Conservation (phyloP, 92 coral and sea anemone genomes). For the Anthopleura xanthogrammica region DNA sequence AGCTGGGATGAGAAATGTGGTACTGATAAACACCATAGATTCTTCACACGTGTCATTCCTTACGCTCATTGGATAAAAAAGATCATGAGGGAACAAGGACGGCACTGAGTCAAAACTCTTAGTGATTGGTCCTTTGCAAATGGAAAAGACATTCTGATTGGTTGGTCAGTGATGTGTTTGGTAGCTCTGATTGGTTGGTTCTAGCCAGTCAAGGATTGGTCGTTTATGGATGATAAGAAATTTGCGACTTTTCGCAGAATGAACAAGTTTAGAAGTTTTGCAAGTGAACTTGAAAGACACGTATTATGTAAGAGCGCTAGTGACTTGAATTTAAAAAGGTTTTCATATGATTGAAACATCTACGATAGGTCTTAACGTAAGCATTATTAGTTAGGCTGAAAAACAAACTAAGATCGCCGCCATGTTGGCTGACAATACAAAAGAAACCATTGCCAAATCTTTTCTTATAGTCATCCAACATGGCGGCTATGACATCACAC, state of each 20-base stretch:
- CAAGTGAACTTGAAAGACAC: neutral
- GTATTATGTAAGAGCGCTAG: no score
- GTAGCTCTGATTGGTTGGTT: neutral
- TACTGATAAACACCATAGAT: conserved; percentile 45
- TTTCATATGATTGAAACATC: no score
- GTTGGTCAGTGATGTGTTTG: neutral
- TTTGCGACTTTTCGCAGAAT: neutral
- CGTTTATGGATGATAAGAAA: neutral
- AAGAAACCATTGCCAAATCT: neutral
- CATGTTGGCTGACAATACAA: neutral
- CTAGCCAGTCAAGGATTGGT: neutral
- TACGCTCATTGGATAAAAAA: conserved; percentile 68
- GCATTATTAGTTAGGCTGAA: neutral
- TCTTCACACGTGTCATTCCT: conserved; percentile 71
- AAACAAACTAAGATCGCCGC: neutral
- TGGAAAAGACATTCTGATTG: neutral
- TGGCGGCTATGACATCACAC: neutral
- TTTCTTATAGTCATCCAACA: neutral
- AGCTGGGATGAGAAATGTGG: conserved; percentile 91
- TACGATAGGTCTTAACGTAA: no score
- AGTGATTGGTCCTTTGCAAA: neutral
- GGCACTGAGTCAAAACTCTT: no score
- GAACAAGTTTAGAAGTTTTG: neutral
- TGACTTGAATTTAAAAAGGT: no score
- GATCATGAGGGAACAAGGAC: conserved; percentile 16